Percentiles rank a stretch among this genome's conserved stretches.
These are phyloP conservation scores for Maniola hyperantus DNA, from an alignment of 2,888 invertebrate genomes.

Conservation along the genomic window DNA sequence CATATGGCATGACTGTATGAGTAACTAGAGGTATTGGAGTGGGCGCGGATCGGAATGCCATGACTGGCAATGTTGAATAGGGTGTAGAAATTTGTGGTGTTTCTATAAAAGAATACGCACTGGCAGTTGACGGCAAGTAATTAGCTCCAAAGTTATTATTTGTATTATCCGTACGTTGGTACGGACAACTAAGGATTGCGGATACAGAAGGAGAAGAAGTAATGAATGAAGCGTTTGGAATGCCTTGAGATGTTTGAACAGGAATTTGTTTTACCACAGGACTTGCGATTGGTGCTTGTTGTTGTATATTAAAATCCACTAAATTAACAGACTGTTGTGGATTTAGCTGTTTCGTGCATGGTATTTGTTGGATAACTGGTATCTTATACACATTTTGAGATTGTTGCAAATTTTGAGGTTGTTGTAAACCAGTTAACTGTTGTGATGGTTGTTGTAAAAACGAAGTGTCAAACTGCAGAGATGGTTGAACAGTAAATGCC, in stretches of 20 bases:
- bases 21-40: conserved; percentile 37
- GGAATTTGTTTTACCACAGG: conserved; percentile 29
- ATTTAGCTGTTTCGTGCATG: neutral
- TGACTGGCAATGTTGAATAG: conserved; percentile 20
- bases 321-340: neutral
- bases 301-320: conserved; percentile 8
- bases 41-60: conserved; percentile 28
- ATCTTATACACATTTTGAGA: conserved; percentile 11
- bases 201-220: conserved; percentile 23
- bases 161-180: conserved; percentile 17
- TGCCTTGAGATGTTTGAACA: conserved; percentile 24
- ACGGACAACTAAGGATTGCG: conserved; percentile 11
- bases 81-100: conserved; percentile 20
- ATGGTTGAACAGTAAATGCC: conserved; percentile 30
- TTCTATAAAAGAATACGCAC: conserved; percentile 22
- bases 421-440: conserved; percentile 31
- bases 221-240: conserved; percentile 22
- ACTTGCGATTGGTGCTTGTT: conserved; percentile 9
- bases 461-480: conserved; percentile 15
- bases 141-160: conserved; percentile 20
- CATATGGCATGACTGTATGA: conserved; percentile 25
- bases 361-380: conserved; percentile 22
- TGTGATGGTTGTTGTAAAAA: conserved; percentile 32
- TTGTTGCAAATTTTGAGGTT: conserved; percentile 22
- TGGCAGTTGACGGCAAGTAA: conserved; percentile 21